These are phyloP conservation scores for Drosophila erecta DNA, from an alignment of 1,140 invertebrate species.

Conservation along the genomic window DNA sequence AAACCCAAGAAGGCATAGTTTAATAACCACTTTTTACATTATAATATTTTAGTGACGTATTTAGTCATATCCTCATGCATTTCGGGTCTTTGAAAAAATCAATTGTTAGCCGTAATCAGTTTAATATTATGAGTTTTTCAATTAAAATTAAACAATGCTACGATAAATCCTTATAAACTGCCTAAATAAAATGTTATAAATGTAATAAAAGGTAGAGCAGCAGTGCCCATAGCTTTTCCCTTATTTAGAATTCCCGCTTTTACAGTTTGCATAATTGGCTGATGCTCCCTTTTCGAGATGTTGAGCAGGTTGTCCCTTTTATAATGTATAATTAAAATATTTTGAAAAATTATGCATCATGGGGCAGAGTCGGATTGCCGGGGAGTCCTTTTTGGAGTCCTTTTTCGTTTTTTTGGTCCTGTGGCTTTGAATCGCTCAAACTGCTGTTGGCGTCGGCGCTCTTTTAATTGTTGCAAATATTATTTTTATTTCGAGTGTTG, in stretches of 20 bases:
- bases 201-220: not conserved
- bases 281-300: constrained; percentile 2
- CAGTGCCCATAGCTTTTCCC: not conserved
- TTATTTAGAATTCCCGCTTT: not conserved
- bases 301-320: constrained; percentile 48
- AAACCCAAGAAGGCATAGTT: not conserved
- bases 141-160: too few species aligned
- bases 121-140: too few species aligned
- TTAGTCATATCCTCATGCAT: too few species aligned
- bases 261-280: constrained; percentile 56
- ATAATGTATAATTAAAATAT: constrained; percentile 45
- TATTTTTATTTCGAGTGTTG: constrained; percentile 71
- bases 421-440: constrained; percentile 38
- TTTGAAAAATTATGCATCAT: constrained; percentile 48
- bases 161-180: too few species aligned
- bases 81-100: too few species aligned
- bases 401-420: constrained; percentile 11
- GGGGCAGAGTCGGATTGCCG: constrained; percentile 4
- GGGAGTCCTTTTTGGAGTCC: constrained; percentile 24
- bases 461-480: constrained; percentile 79
- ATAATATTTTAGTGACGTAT: too few species aligned
- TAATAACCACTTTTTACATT: too few species aligned
- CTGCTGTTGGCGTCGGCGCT: constrained; percentile 43
- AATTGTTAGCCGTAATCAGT: too few species aligned
- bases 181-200: not conserved